These are phyloP conservation scores for Hestina assimilis DNA, from an alignment of 1,140 invertebrate species.

Conservation along the genomic window DNA sequence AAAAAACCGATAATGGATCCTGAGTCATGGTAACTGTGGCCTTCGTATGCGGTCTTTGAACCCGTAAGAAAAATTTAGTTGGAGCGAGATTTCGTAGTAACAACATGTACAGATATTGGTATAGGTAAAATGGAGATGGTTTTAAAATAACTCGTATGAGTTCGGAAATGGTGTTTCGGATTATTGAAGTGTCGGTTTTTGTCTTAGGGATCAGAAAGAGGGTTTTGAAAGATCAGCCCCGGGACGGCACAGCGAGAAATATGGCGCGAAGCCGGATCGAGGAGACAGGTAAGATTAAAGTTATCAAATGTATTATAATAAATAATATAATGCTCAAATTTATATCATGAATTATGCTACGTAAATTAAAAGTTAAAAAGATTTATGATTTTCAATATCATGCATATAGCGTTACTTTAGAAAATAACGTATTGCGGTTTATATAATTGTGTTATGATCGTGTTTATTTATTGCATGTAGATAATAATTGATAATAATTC, in stretches of 20 bases:
- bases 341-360: too few relatives aligned
- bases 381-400: too few relatives aligned
- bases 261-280: conserved; percentile 50
- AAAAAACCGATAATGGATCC: conserved; percentile 55
- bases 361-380: too few relatives aligned
- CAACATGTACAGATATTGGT: conserved; percentile 58
- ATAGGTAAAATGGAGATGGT: conserved; percentile 25
- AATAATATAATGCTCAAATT: too few relatives aligned
- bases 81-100: conserved; percentile 33
- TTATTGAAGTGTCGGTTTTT: conserved; percentile 23
- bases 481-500: too few relatives aligned
- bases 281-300: conserved; percentile 48
- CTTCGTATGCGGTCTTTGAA: conserved; percentile 68
- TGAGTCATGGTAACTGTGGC: conserved; percentile 59
- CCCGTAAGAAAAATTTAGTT: conserved; percentile 42
- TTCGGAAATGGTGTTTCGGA: neutral
- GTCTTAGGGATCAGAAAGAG: conserved; percentile 52
- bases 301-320: too few relatives aligned
- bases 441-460: too few relatives aligned
- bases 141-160: neutral
- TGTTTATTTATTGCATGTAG: too few relatives aligned
- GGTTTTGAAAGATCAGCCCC: conserved; percentile 59
- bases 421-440: too few relatives aligned
- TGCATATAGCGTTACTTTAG: too few relatives aligned
- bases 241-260: conserved; percentile 62